Conservation (phyloP, 2,113 vertebrate genomes). For the Laticauda laticaudata region DNA sequence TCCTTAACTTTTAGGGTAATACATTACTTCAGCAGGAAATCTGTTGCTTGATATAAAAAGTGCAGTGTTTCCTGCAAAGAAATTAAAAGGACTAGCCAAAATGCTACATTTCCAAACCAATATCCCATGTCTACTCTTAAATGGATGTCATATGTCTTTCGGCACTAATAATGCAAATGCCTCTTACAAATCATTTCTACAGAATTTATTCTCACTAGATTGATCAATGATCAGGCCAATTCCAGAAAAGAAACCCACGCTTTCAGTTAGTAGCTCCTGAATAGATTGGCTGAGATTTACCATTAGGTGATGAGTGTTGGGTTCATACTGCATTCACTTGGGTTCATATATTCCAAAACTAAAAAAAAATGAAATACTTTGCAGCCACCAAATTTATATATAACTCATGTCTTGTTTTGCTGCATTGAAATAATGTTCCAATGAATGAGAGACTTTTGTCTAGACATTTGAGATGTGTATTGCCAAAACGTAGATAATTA, state of each 20-base stretch:
- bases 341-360: not conserved
- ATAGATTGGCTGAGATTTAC: constrained; percentile 29
- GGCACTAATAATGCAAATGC: constrained; percentile 30
- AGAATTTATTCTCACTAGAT: constrained; percentile 43
- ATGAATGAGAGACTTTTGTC: not conserved
- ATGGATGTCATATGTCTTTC: constrained; percentile 55
- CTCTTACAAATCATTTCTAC: constrained; percentile 42
- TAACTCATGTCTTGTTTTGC: not conserved
- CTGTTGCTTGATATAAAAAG: constrained; percentile 56
- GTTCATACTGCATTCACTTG: not conserved
- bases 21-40: constrained; percentile 41
- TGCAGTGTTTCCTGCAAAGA: constrained; percentile 55
- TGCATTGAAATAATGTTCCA: not conserved
- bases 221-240: constrained; percentile 23
- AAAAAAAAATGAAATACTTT: not conserved
- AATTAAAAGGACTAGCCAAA: constrained; percentile 57
- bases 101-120: constrained; percentile 53
- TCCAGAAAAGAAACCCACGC: constrained; percentile 32
- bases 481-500: too few species aligned
- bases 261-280: not conserved
- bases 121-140: constrained; percentile 37
- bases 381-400: not conserved
- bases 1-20: constrained; percentile 54
- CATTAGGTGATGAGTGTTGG: not conserved
- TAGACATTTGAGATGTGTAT: too few species aligned